Evolutionary conservation across 2,888 invertebrate genomes (phyloP), one percentile per base, ranked within the genome.

Genomic region (Flexamia atlantica): DNA sequence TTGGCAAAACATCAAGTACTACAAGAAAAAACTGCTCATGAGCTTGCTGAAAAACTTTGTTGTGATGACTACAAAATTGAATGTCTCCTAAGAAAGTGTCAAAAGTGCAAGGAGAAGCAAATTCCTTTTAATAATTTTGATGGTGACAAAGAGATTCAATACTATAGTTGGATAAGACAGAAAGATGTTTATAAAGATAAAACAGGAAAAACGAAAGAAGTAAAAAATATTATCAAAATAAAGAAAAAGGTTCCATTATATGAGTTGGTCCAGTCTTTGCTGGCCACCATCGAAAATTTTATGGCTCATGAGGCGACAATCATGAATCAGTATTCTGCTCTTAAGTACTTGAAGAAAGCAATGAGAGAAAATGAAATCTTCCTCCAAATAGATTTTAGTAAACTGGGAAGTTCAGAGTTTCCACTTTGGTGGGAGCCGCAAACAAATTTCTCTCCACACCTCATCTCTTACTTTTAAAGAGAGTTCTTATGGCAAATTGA

Each of bases 241-340:
- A 40, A 12, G 12, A 9, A 40, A 9, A 5, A 12, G 12, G 12
- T 40, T 5, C 5, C 7, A 5, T 12, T 40, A 9, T 40, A 40
- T 12, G 12, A 40, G 7, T 40, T 40, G 12, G 40, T 40, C 12
- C 40, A 40, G n/a, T 17, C 46, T 10, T 53, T 80, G 4, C 53
- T 53, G n/a, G 9, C 3, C 7, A 25, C 50, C 20, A 42, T 80
- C 9, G 17, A 28, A 25, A 2, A n/a, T 50, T 80, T 80, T 25
- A 80, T 80, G 80, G 32, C 46, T n/a, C 80, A 57, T 25, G 80
- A 80, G 50, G 80, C 53, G 4, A 80, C 57, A 50, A 80, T 80
- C 53, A 10, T 80, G 14, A 80, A 80, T 57, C 80, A 80, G 57
- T 80, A 30, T 17, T 25, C 80, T 20, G 53, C 50, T 23, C 4